phyloP scores from a whole-genome alignment of 2,888 invertebrate genomes.

The Synanthedon formicaeformis region DNA sequence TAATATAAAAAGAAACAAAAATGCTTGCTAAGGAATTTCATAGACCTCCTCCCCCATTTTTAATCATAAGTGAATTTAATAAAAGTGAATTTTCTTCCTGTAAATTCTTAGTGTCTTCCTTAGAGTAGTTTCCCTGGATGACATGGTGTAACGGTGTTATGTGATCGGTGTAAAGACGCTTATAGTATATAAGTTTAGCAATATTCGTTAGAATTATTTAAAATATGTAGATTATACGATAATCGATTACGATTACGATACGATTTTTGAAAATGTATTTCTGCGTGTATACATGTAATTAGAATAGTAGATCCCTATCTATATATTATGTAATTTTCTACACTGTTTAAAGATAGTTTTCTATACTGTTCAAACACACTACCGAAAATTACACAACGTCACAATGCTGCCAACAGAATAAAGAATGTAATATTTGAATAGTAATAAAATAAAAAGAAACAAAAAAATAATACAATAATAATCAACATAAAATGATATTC shows the following conservation, averaged over 20 bases:
- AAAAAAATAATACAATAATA: no score
- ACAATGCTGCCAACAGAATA: no score
- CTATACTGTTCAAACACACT: not conserved
- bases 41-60: no score
- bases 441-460: no score
- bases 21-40: no score
- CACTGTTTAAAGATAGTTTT: not conserved
- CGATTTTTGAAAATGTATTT: not conserved
- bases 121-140: slow-evolving; percentile 29
- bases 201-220: slow-evolving; percentile 10
- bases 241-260: no score
- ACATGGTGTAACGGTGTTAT: slow-evolving; percentile 47
- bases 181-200: slow-evolving; percentile 41
- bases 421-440: no score
- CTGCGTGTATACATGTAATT: not conserved
- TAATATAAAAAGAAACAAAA: no score
- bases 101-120: slow-evolving; percentile 33
- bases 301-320: not conserved
- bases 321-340: not conserved
- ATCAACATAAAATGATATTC: no score
- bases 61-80: no score
- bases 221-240: not conserved
- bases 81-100: slow-evolving; percentile 9
- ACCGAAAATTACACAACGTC: no score
- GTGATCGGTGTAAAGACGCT: slow-evolving; percentile 66